A percentile compares a stretch with the other conserved stretches of the same genome.
Evolutionary conservation across 2,113 vertebrate genomes (phyloP).

Genomic region (Notothenia coriiceps): DNA sequence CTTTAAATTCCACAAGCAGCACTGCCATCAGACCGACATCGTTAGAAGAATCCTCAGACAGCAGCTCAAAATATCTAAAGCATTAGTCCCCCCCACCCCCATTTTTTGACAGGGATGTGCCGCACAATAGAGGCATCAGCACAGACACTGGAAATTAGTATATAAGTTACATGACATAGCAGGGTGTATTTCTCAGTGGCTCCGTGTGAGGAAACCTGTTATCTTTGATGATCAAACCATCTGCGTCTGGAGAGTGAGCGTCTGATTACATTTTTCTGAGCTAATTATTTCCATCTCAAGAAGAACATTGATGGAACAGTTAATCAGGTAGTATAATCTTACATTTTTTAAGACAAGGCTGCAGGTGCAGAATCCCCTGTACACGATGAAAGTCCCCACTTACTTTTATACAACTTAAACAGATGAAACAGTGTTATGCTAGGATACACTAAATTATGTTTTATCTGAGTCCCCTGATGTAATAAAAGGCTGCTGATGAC

Average conservation of each 20-base stretch:
- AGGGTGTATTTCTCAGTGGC: neutral
- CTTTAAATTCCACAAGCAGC: slow-evolving; percentile 9
- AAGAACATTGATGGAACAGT: neutral
- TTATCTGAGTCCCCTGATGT: neutral
- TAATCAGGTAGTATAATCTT: neutral
- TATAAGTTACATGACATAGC: slow-evolving; percentile 32
- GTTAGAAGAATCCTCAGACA: slow-evolving; percentile 22
- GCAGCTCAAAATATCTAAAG: slow-evolving; percentile 20
- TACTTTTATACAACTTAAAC: neutral
- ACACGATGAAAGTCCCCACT: neutral
- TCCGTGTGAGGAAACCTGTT: neutral
- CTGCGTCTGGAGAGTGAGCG: slow-evolving; percentile 12
- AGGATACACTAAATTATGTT: neutral
- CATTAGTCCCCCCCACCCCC: neutral
- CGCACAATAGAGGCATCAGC: slow-evolving; percentile 28
- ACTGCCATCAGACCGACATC: neutral
- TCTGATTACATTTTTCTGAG: slow-evolving; percentile 7
- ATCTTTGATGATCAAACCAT: neutral
- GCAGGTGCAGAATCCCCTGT: neutral
- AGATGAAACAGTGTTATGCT: neutral
- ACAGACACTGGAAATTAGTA: slow-evolving; percentile 33
- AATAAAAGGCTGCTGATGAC: neutral
- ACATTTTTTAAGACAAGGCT: neutral
- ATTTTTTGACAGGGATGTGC: slow-evolving; percentile 27
- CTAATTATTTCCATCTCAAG: slow-evolving; percentile 8